Evolutionary conservation across 2,797 vertebrate species (phyloP).

Genomic region (Sandelia bainsii): DNA sequence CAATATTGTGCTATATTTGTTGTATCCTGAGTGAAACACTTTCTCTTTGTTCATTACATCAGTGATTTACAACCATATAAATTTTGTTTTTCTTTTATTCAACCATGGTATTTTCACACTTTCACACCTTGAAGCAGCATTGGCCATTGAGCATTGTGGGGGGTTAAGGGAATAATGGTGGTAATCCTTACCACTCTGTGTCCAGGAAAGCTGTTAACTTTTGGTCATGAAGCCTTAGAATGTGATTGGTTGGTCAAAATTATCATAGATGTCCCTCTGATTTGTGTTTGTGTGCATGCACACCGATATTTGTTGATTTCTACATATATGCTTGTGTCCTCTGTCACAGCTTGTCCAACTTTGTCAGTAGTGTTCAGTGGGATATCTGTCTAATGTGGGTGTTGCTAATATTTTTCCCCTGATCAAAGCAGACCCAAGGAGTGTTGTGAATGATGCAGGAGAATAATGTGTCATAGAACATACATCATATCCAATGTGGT

Average conservation of each 20-base stretch:
- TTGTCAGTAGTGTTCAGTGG: constrained; percentile 33
- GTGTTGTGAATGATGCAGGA: constrained; percentile 58
- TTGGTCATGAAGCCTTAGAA: constrained; percentile 1
- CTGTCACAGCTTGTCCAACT: constrained; percentile 35
- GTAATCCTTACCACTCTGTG: too few relatives aligned
- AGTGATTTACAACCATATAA: neutral
- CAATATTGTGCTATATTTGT: neutral
- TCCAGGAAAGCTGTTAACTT: constrained; percentile 15
- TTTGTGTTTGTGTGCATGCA: constrained; percentile 7
- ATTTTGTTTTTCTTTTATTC: neutral
- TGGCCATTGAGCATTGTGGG: constrained; percentile 10
- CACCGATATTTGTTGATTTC: neutral
- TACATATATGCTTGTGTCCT: constrained; percentile 13
- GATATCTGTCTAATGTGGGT: constrained; percentile 32
- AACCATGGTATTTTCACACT: neutral
- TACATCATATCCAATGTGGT: constrained; percentile 72
- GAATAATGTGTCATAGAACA: constrained; percentile 73
- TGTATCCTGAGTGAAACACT: neutral
- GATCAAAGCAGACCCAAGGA: constrained; percentile 63
- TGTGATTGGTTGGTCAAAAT: neutral
- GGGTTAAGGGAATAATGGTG: constrained; percentile 5
- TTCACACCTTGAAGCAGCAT: neutral
- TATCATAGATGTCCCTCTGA: constrained; percentile 5
- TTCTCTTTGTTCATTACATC: neutral
- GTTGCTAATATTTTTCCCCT: constrained; percentile 48